phyloP scores from a whole-genome alignment of 2,113 vertebrate species.

The Chrysemys picta region DNA sequence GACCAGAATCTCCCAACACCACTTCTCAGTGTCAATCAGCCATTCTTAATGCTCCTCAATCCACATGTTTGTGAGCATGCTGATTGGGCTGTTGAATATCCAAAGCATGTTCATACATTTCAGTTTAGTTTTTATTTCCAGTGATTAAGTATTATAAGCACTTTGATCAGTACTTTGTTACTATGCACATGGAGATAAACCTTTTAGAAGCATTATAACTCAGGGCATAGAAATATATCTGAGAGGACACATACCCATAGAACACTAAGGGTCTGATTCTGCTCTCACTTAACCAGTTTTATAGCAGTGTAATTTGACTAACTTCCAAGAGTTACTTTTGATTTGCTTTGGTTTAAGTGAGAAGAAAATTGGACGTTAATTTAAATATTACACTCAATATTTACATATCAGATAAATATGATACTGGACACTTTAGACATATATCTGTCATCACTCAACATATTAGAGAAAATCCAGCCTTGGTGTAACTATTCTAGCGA shows the following conservation, averaged over 20 bases:
- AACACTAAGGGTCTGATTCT: not conserved
- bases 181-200: not conserved
- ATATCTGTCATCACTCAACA: not conserved
- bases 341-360: not conserved
- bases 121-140: not conserved
- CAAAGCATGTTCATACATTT: not conserved
- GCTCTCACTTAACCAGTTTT: not conserved
- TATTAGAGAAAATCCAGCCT: not conserved
- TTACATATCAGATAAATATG: not conserved
- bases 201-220: not conserved
- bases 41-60: not conserved
- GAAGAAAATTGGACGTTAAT: not conserved
- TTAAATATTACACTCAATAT: not conserved
- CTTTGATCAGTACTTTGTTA: not conserved
- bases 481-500: not conserved
- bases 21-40: not conserved
- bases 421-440: not conserved
- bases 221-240: not conserved
- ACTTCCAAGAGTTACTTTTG: not conserved
- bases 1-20: not conserved
- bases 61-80: not conserved
- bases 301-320: not conserved
- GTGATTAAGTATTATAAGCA: not conserved
- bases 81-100: not conserved
- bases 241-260: not conserved